phyloP scores from a whole-genome alignment of 2,113 vertebrate species.

The Brachypteracias leptosomus region DNA sequence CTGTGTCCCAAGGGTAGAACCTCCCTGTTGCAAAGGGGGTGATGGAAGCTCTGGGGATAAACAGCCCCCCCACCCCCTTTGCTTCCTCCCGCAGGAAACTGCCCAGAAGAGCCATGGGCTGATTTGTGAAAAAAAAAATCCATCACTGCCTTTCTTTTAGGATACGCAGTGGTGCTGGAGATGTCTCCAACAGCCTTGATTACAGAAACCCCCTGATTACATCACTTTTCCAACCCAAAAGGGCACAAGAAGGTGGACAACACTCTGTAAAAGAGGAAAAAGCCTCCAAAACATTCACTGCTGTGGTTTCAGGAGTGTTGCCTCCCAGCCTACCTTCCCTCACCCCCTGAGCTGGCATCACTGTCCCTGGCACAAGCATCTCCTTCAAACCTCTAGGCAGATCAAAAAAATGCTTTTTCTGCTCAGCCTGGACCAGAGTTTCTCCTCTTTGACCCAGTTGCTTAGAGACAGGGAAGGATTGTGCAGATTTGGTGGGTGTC shows the following conservation, averaged over 20 bases:
- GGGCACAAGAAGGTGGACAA: background rate
- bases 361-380: background rate
- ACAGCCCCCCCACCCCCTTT: background rate
- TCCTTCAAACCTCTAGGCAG: background rate
- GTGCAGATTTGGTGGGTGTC: background rate
- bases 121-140: background rate
- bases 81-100: background rate
- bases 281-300: rapidly evolving
- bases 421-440: background rate
- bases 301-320: background rate
- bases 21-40: background rate
- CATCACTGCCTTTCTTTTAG: background rate
- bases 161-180: background rate
- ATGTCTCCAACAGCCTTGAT: background rate
- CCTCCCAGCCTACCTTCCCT: background rate
- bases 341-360: background rate
- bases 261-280: background rate
- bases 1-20: background rate
- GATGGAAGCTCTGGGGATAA: background rate
- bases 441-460: background rate
- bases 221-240: background rate
- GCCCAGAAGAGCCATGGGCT: background rate
- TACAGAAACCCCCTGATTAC: background rate
- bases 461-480: background rate
- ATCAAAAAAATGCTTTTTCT: background rate